phyloP scores from a whole-genome alignment of 2,113 vertebrate species.

The Noctilio leporinus region DNA sequence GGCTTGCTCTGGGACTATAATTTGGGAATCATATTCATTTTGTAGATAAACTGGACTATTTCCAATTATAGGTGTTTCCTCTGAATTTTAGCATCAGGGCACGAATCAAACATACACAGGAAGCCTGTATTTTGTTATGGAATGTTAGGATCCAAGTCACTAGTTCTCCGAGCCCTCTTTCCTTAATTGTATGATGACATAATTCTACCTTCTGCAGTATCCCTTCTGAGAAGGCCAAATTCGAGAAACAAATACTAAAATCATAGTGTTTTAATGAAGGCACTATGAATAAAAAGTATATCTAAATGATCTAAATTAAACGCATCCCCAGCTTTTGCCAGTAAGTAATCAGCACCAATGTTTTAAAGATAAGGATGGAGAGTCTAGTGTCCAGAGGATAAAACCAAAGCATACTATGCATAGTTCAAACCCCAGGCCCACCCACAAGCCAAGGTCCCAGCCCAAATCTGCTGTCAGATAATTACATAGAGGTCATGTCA shows the following conservation, averaged over 20 bases:
- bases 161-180: neutral
- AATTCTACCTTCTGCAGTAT: neutral
- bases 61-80: neutral
- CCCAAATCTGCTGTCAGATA: constrained; percentile 73
- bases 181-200: neutral
- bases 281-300: neutral
- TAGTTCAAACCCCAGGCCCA: neutral
- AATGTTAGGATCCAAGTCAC: neutral
- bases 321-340: constrained; percentile 37
- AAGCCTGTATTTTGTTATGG: neutral
- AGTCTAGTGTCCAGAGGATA: constrained; percentile 24
- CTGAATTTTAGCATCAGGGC: neutral
- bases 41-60: neutral
- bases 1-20: constrained; percentile 43
- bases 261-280: neutral
- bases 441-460: constrained; percentile 49
- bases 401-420: constrained; percentile 51
- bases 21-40: neutral
- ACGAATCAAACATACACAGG: neutral
- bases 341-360: constrained; percentile 67
- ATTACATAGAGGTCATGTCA: constrained; percentile 99
- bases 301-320: neutral
- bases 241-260: neutral
- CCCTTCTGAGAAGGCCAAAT: neutral
- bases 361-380: constrained; percentile 26